These are phyloP conservation scores for Anguilla japonica DNA, from an alignment of 2,113 vertebrate species.

Conservation along the genomic window DNA sequence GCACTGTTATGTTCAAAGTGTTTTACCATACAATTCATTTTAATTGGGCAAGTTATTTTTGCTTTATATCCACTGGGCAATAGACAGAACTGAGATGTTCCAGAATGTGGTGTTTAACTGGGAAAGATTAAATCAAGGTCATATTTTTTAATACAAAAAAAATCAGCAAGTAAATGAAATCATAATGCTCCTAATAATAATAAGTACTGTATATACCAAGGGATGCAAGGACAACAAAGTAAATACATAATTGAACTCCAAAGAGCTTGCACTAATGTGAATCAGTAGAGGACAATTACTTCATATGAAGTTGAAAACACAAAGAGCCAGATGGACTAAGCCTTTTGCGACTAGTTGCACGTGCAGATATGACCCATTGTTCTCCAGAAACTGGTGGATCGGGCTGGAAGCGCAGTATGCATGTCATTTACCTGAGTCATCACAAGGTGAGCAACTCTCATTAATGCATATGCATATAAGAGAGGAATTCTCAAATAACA, in stretches of 20 bases:
- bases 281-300: background rate
- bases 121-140: slow-evolving; percentile 19
- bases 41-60: slow-evolving; percentile 30
- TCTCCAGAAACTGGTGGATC: too few species aligned
- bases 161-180: background rate
- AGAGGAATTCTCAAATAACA: too few species aligned
- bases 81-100: background rate
- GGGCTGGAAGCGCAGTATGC: too few species aligned
- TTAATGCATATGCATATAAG: too few species aligned
- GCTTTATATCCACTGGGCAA: slow-evolving; percentile 7
- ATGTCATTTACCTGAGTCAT: too few species aligned
- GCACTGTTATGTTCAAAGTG: slow-evolving; percentile 32
- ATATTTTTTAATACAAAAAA: slow-evolving; percentile 9
- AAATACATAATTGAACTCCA: background rate
- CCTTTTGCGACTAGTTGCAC: too few species aligned
- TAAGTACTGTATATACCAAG: background rate
- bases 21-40: slow-evolving; percentile 40
- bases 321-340: too few species aligned
- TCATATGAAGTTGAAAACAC: background rate
- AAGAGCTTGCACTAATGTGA: background rate
- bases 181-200: background rate
- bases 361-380: too few species aligned
- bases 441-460: too few species aligned
- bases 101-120: background rate
- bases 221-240: background rate